Evolutionary conservation across 2,113 vertebrate species (phyloP), one percentile per base, ranked within the genome.

Genomic region (Grammatotria lemairii): DNA sequence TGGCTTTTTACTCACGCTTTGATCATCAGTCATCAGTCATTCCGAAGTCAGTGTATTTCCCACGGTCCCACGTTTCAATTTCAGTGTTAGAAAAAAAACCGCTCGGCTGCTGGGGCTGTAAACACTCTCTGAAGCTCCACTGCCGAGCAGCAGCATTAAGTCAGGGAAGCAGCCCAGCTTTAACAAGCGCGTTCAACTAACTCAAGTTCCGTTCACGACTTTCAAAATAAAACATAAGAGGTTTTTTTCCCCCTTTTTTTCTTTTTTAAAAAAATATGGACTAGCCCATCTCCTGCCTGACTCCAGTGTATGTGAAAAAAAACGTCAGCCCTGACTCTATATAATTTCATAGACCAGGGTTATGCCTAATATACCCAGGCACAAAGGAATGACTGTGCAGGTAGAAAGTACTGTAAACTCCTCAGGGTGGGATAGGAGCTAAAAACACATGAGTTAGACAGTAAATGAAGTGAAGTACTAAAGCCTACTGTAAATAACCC

Each of bases 181-280:
- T 2, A 5, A 6, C 11, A 1, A 17, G 3, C 45, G 7, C 17
- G 58, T 7, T 58, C 31, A 7, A 8, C 2, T 4, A 8, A 5
- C 3, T 9, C 9, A 2, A 31, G 75, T 80, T 92, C 89, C 89
- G 21, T 9, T 14, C 1, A 4, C 0, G 2, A 7, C 8, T 47
- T 93, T 88, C 84, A 88, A 82, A 88, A 82, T 90, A 93, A 91
- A 89, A 26, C 7, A 16, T 33, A 8, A 5, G 23, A 16, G 8
- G 1, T 17, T 60, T 16, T 3, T 4, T 0, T 0, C 2, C 54
- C 21, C 21, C 4, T 4, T 58, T 58, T 31, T 31, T 26, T 57
- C 2, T 3, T 1, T 28, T 54, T 3, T 33, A n/a, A n/a, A n/a
- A n/a, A n/a, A 16, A 23, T 58, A 31, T 58, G 55, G 26, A 28